Base-by-base conservation (phyloP, 2,888 invertebrate species). In the Helicoverpa assulta region DNA sequence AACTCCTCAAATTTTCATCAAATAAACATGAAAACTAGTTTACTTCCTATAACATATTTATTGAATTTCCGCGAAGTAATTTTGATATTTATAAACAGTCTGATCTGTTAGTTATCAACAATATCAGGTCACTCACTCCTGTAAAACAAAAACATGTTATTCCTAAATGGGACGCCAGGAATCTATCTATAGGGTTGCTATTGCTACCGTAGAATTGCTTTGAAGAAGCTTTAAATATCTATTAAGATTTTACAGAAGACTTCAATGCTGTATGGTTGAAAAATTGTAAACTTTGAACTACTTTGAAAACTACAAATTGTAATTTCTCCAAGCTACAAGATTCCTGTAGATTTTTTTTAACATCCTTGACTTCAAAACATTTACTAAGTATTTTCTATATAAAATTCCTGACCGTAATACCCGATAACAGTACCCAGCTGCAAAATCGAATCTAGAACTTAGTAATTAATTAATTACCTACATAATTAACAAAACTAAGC, bases 81-180 rank as follows among this genome's bases (percentile, higher is more conserved):
- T 47, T 50, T 50, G 18, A 10, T 16, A 16, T 8, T n/a, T 5
- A 56, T 56, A 65, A 57, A 70, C 53, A 50, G 19, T 0, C 6
- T 40, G 54, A 43, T 62, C 67, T 65, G 67, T 64, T 67, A 70
- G 55, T 62, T 78, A 73, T 80, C 51, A 79, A 73, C 47, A 67
- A 80, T 80, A 71, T 58, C 76, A 37, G 84, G 81, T 79, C 80
- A 79, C 58, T 75, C 62, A 76, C 82, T 68, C 58, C 33, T 18
- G 62, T 67, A 73, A 56, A 67, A 80, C 60, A 75, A 78, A 79
- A 80, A 75, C 80, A 76, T 64, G 73, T 70, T 62, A 52, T 29
- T 69, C 73, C 70, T 60, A 78, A 73, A 56, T 59, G 58, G 77
- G 77, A 77, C 66, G 55, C 51, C 33, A 29, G 8, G 75, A 54